A percentile compares a stretch with the other conserved stretches of the same genome.
These are phyloP conservation scores for Xestobium rufovillosum DNA, from an alignment of 2,888 invertebrate species.

Conservation along the genomic window DNA sequence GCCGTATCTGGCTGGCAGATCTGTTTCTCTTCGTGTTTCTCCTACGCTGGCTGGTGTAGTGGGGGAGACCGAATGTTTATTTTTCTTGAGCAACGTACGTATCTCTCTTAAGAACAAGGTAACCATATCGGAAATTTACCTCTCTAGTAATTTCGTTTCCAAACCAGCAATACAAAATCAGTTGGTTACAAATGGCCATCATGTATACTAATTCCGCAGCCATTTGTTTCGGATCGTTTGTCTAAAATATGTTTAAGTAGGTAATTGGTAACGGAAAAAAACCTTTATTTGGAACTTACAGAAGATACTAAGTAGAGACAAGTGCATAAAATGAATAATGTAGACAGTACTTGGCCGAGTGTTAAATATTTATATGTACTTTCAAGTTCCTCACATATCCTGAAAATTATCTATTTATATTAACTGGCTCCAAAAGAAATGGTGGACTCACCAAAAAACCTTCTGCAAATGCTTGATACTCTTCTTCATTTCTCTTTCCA, in stretches of 20 bases:
- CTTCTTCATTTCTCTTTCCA: conserved; percentile 27
- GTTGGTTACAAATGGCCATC: conserved; percentile 35
- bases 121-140: no score
- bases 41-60: no score
- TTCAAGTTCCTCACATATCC: conserved; percentile 33
- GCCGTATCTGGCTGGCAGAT: no score
- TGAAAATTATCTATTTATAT: no score
- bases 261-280: no score
- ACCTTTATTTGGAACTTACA: conserved; percentile 30
- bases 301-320: conserved; percentile 36
- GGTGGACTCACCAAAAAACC: conserved; percentile 27
- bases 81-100: no score
- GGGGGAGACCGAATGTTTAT: no score
- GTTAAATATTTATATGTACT: conserved; percentile 31
- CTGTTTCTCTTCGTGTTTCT: no score
- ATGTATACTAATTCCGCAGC: conserved; percentile 27
- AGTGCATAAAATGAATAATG: conserved; percentile 36
- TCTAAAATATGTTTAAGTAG: no score
- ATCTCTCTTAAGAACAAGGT: no score
- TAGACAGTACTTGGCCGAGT: conserved; percentile 33
- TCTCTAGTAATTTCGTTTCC: conserved; percentile 37
- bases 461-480: conserved; percentile 33
- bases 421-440: neutral
- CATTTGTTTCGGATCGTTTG: conserved; percentile 2
- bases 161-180: conserved; percentile 33